A percentile compares a stretch with the other conserved stretches of the same genome.
phyloP scores from a whole-genome alignment of 2,888 invertebrate species.

The Metacarcinus magister region DNA sequence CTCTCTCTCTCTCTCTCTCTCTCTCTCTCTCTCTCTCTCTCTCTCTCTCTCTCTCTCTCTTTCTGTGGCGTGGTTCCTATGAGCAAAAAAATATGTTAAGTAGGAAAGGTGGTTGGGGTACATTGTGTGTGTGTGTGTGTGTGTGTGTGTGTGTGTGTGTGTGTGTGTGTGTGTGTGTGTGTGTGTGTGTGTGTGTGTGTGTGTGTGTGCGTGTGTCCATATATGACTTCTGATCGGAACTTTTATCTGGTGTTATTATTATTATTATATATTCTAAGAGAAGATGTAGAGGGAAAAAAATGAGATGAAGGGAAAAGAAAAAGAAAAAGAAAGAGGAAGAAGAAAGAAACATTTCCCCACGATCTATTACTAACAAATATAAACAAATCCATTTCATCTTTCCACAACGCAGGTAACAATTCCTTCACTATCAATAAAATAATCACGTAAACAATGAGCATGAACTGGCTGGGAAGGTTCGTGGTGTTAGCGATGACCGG shows the following conservation, averaged over 20 bases:
- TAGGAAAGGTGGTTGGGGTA: constrained; percentile 3
- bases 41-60: not conserved
- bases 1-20: constrained; percentile 16
- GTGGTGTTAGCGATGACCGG: not conserved
- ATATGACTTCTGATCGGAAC: not conserved
- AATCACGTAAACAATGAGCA: no score
- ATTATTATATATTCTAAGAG: not conserved
- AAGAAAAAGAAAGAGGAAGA: not conserved
- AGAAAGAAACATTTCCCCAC: no score
- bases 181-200: constrained; percentile 17
- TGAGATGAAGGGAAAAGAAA: not conserved
- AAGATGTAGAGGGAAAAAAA: not conserved
- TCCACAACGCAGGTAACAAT: no score
- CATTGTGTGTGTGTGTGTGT: constrained; percentile 17
- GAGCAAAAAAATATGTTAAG: not conserved
- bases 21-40: not conserved
- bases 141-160: constrained; percentile 44
- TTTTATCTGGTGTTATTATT: not conserved
- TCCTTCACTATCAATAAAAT: no score
- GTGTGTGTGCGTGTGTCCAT: not conserved
- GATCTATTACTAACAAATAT: no score
- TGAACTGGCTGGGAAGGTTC: not conserved
- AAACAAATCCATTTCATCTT: no score
- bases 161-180: constrained; percentile 46
- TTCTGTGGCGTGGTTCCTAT: not conserved